These are phyloP conservation scores for Hybognathus amarus DNA, from an alignment of 2,797 vertebrate species.

Conservation along the genomic window DNA sequence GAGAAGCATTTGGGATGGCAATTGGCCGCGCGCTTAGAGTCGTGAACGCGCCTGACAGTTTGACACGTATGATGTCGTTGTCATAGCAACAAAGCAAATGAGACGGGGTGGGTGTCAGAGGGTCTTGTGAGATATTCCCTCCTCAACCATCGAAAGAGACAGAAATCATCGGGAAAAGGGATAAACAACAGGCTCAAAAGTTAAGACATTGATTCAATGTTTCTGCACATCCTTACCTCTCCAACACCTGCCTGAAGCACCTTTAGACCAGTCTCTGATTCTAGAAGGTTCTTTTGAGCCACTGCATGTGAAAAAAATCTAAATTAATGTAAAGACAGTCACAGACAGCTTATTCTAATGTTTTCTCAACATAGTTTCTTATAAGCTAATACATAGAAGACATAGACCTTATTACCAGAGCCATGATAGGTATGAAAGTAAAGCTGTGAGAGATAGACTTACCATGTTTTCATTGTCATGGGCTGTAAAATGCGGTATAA, in stretches of 20 bases:
- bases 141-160: slow-evolving; percentile 45
- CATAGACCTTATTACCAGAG: background rate
- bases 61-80: slow-evolving; percentile 71
- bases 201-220: background rate
- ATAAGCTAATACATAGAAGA: background rate
- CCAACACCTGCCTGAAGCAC: slow-evolving; percentile 87
- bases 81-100: slow-evolving; percentile 63
- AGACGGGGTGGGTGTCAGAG: slow-evolving; percentile 36
- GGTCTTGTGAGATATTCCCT: slow-evolving; percentile 51
- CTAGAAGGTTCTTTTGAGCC: slow-evolving; percentile 83
- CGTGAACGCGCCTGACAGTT: slow-evolving; percentile 63
- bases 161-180: slow-evolving; percentile 6
- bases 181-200: slow-evolving; percentile 1
- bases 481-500: background rate
- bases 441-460: background rate
- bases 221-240: slow-evolving; percentile 80
- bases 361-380: background rate
- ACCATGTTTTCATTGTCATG: background rate
- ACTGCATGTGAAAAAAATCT: slow-evolving; percentile 68
- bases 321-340: slow-evolving; percentile 2
- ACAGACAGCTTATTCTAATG: background rate
- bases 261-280: slow-evolving; percentile 84
- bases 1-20: slow-evolving; percentile 34
- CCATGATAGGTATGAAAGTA: background rate
- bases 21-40: slow-evolving; percentile 52